Conservation (phyloP, 1,140 invertebrate species). For the Drosophila persimilis region DNA sequence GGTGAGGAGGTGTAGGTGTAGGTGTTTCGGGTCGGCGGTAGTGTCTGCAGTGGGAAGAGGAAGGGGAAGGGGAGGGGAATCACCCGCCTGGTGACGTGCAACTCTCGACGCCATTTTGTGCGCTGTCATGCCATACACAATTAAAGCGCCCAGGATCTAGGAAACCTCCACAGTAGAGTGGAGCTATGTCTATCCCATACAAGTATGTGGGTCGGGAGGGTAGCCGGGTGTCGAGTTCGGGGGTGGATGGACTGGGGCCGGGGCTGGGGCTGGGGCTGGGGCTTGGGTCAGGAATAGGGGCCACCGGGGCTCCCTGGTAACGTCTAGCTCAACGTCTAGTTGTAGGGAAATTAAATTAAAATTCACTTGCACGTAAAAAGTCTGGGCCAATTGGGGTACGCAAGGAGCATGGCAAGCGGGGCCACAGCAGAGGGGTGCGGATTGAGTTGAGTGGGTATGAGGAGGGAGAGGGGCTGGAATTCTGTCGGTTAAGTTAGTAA, state of each 20-base stretch:
- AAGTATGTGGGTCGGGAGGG: slow-evolving; percentile 1
- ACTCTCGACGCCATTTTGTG: slow-evolving; percentile 80
- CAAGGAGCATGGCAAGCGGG: not conserved
- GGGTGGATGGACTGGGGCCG: not conserved
- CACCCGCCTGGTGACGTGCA: slow-evolving; percentile 73
- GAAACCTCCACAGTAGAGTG: slow-evolving; percentile 14
- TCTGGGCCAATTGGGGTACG: slow-evolving; percentile 48
- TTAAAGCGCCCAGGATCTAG: slow-evolving; percentile 64
- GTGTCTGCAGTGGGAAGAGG: not conserved
- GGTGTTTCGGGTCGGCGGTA: not conserved
- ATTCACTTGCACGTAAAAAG: slow-evolving; percentile 77
- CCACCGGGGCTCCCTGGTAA: slow-evolving; percentile 40
- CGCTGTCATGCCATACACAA: slow-evolving; percentile 79
- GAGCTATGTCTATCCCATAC: slow-evolving; percentile 45
- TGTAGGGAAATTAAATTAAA: slow-evolving; percentile 80
- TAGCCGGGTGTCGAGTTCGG: too few relatives aligned
- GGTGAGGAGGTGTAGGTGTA: not conserved
- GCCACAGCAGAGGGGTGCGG: not conserved
- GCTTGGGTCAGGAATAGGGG: not conserved
- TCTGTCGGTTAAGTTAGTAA: slow-evolving; percentile 59
- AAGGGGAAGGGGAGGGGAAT: slow-evolving; percentile 8
- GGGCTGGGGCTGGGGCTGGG: not conserved
- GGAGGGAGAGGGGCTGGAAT: slow-evolving; percentile 2
- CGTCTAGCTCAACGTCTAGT: slow-evolving; percentile 77
- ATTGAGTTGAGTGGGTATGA: slow-evolving; percentile 2